A percentile compares a stretch with the other conserved stretches of the same genome.
These are phyloP conservation scores for Hemichromis elongatus DNA, from an alignment of 2,113 vertebrate species.

Conservation along the genomic window DNA sequence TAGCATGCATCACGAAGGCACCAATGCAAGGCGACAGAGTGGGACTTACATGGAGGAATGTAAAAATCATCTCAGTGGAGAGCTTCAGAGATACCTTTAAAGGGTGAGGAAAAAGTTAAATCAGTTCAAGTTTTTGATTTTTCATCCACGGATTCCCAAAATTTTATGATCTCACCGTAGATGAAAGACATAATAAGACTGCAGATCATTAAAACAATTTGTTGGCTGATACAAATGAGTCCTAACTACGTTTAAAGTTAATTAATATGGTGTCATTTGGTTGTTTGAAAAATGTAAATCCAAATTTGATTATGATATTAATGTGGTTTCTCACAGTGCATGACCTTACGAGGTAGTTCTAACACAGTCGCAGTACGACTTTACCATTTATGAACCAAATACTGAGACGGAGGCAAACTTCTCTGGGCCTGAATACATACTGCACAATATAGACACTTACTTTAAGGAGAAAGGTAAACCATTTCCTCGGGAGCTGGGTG, in stretches of 20 bases:
- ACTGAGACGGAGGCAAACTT: background rate
- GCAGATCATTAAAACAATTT: background rate
- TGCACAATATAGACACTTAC: background rate
- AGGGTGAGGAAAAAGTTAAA: background rate
- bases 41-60: background rate
- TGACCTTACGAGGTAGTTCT: background rate
- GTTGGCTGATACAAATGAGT: background rate
- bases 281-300: background rate
- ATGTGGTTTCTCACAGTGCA: background rate
- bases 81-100: background rate
- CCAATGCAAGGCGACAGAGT: background rate
- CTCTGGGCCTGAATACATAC: background rate
- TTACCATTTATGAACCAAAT: background rate
- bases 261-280: background rate
- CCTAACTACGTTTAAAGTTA: background rate
- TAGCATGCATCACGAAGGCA: background rate
- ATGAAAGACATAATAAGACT: background rate
- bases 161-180: background rate
- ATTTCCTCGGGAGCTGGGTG: conserved; percentile 23
- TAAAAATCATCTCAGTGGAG: background rate
- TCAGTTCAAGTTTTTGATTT: background rate
- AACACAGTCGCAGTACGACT: background rate
- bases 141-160: background rate
- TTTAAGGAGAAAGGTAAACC: conserved; percentile 39
- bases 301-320: background rate